phyloP scores from a whole-genome alignment of 1,140 invertebrate species.

The Acromyrmex echinatior region DNA sequence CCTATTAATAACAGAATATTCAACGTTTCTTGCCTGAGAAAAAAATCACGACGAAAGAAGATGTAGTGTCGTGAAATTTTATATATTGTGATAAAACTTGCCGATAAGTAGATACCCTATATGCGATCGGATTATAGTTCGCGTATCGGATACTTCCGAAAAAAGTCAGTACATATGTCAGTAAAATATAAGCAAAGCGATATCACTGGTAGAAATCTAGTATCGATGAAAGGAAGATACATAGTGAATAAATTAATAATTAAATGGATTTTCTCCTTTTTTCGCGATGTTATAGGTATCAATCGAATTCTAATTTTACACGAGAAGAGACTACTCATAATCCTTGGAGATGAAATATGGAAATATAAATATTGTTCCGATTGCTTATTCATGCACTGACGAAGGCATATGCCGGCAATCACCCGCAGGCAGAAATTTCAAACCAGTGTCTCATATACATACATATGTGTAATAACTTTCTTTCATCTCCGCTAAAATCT shows the following conservation, averaged over 20 bases:
- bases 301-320: constrained; percentile 3
- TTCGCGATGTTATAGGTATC: background rate
- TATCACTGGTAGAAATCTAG: constrained; percentile 21
- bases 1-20: background rate
- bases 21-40: background rate
- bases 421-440: constrained; percentile 28
- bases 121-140: background rate
- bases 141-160: constrained; percentile 30
- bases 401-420: background rate
- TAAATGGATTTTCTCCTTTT: constrained; percentile 48
- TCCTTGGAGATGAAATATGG: background rate
- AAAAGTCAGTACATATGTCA: constrained; percentile 16
- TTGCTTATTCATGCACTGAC: constrained; percentile 4
- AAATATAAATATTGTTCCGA: constrained; percentile 22
- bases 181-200: background rate
- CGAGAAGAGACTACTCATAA: background rate
- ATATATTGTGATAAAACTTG: constrained; percentile 52
- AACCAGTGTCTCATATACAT: background rate
- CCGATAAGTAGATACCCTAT: background rate
- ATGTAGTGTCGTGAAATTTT: background rate
- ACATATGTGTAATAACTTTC: constrained; percentile 16
- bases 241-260: background rate
- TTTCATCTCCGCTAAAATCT: constrained; percentile 1
- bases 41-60: background rate
- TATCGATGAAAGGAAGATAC: constrained; percentile 31